Conservation (phyloP, 2,797 vertebrate species). For the Mus minutoides region DNA sequence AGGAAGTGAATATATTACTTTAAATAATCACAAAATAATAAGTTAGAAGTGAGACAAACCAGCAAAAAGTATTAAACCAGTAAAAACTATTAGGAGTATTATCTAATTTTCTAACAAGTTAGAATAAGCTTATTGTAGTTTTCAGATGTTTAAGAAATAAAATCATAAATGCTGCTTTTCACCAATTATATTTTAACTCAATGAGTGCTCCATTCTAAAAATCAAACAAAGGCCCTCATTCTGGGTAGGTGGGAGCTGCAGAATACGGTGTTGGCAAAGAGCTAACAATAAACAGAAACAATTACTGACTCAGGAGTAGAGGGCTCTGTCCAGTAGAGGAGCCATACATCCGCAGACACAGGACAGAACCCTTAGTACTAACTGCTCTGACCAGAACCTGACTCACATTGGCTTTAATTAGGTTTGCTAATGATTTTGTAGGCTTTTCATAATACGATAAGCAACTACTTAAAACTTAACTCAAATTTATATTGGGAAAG, state of each 20-base stretch:
- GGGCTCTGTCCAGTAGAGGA: neutral
- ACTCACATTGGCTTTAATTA: conserved; percentile 23
- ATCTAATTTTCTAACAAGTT: conserved; percentile 16
- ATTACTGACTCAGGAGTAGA: neutral
- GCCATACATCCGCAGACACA: neutral
- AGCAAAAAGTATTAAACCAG: neutral
- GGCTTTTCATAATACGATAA: neutral
- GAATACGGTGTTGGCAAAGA: neutral
- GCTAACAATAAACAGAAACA: neutral
- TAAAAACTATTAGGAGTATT: neutral
- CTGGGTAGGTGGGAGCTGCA: neutral
- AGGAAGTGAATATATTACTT: neutral
- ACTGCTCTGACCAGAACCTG: neutral
- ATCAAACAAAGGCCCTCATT: neutral
- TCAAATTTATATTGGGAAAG: neutral
- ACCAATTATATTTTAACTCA: conserved; percentile 16
- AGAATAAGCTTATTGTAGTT: neutral
- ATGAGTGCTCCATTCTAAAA: neutral
- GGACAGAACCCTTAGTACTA: conserved; percentile 9
- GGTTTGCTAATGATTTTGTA: conserved; percentile 12
- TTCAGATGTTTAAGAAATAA: conserved; percentile 49
- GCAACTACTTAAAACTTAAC: conserved; percentile 34
- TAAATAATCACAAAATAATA: neutral
- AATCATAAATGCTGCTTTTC: neutral
- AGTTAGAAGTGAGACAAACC: neutral